Conservation (phyloP, 2,113 vertebrate species). For the Engraulis encrasicolus region DNA sequence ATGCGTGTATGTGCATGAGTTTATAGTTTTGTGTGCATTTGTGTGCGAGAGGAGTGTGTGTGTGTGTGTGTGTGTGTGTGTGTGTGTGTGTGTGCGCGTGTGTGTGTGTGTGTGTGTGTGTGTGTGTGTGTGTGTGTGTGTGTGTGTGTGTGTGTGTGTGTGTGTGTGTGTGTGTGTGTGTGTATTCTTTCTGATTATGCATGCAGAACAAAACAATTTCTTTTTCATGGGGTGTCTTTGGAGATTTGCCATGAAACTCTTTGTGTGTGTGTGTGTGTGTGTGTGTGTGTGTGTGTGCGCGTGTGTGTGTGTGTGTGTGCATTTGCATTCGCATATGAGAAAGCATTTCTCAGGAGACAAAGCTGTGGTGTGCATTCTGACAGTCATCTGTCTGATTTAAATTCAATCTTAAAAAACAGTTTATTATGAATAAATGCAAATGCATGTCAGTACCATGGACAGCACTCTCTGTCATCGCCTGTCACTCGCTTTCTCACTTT, state of each 20-base stretch:
- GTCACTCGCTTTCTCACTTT: too few relatives aligned
- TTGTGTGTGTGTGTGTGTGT: too few relatives aligned
- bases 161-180: not conserved
- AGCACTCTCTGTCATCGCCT: too few relatives aligned
- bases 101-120: not conserved
- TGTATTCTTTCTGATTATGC: not conserved
- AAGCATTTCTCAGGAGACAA: not conserved
- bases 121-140: not conserved
- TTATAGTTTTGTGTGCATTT: too few relatives aligned
- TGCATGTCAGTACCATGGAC: too few relatives aligned
- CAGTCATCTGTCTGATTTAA: not conserved
- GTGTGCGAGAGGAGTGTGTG: too few relatives aligned
- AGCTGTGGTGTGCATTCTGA: not conserved
- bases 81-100: not conserved
- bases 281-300: not conserved
- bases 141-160: not conserved
- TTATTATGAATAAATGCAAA: not conserved
- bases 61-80: too few relatives aligned
- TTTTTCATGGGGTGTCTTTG: not conserved
- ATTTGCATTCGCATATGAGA: too few relatives aligned
- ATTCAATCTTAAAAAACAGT: not conserved
- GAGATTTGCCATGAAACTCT: not conserved
- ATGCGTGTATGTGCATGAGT: too few relatives aligned
- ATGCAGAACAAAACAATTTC: not conserved
- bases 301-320: not conserved